These are phyloP conservation scores for Chelmon rostratus DNA, from an alignment of 2,797 vertebrate genomes.

Conservation along the genomic window DNA sequence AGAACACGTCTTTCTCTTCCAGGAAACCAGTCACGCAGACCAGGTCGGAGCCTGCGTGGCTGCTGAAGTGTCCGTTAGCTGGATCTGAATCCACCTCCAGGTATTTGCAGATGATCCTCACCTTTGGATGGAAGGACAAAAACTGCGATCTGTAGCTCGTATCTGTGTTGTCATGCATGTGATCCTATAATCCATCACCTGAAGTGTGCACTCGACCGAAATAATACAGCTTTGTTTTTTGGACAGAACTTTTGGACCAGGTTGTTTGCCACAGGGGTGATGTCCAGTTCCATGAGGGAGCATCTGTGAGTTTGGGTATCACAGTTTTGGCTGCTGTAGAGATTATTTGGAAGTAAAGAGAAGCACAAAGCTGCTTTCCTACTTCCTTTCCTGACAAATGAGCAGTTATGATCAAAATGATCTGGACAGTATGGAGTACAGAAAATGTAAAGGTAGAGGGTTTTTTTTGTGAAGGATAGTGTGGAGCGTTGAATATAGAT, in stretches of 20 bases:
- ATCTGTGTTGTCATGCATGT: background rate
- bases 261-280: background rate
- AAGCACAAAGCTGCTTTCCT: slow-evolving; percentile 4
- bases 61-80: too few species aligned
- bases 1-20: background rate
- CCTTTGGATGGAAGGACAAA: background rate
- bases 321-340: slow-evolving; percentile 7
- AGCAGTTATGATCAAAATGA: background rate
- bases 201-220: background rate
- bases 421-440: background rate
- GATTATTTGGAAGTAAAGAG: slow-evolving; percentile 33
- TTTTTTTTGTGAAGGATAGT: background rate
- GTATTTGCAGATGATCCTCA: background rate
- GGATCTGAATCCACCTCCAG: background rate
- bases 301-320: slow-evolving; percentile 47
- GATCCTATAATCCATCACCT: background rate
- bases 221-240: background rate
- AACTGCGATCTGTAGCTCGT: background rate
- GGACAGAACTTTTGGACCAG: background rate
- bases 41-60: too few species aligned
- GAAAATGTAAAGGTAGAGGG: too few species aligned
- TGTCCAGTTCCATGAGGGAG: slow-evolving; percentile 41
- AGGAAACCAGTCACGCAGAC: background rate
- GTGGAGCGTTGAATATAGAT: too few species aligned
- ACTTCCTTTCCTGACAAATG: slow-evolving; percentile 8